These are phyloP conservation scores for Paedocypris sp. DNA, from an alignment of 2,113 vertebrate species.

Conservation along the genomic window DNA sequence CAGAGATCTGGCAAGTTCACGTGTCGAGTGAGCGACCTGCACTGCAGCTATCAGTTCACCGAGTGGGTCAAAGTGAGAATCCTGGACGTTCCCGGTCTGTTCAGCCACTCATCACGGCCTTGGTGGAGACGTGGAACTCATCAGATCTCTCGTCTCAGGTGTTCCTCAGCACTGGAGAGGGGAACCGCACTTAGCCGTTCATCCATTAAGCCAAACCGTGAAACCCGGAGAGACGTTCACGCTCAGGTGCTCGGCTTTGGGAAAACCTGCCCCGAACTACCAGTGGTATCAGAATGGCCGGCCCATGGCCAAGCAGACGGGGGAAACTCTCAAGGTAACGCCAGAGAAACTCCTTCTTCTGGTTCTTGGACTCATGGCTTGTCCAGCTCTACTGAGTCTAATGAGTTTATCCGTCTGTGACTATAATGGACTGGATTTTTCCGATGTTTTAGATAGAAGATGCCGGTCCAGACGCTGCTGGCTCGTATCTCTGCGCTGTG, in stretches of 20 bases:
- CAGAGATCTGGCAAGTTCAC: slow-evolving; percentile 57
- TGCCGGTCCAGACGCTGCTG: slow-evolving; percentile 38
- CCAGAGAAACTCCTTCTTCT: not conserved
- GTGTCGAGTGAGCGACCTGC: slow-evolving; percentile 66
- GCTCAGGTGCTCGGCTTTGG: slow-evolving; percentile 66
- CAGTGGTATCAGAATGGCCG: slow-evolving; percentile 76
- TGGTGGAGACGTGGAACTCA: no score
- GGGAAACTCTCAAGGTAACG: slow-evolving; percentile 59
- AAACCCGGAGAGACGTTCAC: slow-evolving; percentile 39
- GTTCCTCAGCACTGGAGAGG: slow-evolving; percentile 63
- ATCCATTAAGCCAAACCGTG: slow-evolving; percentile 46
- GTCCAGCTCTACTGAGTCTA: not conserved
- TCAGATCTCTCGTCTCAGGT: slow-evolving; percentile 34
- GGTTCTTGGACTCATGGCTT: not conserved
- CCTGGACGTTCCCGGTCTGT: slow-evolving; percentile 49
- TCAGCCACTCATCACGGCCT: no score
- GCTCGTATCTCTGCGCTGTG: slow-evolving; percentile 70
- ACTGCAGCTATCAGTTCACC: slow-evolving; percentile 54
- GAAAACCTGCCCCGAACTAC: slow-evolving; percentile 65
- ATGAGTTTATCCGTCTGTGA: not conserved
- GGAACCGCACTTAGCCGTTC: slow-evolving; percentile 59
- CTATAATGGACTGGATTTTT: not conserved
- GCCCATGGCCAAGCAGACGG: slow-evolving; percentile 47
- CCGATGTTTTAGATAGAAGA: slow-evolving; percentile 50
- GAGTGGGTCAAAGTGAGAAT: slow-evolving; percentile 76